These are phyloP conservation scores for Amphiprion clarkii DNA, from an alignment of 2,797 vertebrate species.

Conservation along the genomic window DNA sequence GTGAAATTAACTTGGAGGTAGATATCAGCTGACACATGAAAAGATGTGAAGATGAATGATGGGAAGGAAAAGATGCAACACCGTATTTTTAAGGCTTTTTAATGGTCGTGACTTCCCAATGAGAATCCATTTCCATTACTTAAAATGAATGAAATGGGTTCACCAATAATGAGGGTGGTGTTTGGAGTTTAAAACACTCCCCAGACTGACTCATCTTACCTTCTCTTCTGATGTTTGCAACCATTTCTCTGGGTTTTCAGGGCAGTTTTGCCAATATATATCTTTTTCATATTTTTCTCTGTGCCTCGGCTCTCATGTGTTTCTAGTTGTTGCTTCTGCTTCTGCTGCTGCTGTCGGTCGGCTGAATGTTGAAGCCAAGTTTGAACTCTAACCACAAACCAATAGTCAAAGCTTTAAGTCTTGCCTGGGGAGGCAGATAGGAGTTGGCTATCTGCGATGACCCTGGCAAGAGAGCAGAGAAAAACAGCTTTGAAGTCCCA, in stretches of 20 bases:
- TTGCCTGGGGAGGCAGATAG: slow-evolving; percentile 85
- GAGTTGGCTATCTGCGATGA: slow-evolving; percentile 84
- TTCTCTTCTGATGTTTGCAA: slow-evolving; percentile 86
- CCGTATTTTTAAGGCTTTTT: slow-evolving; percentile 50
- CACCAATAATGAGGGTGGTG: slow-evolving; percentile 45
- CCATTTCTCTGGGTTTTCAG: slow-evolving; percentile 86
- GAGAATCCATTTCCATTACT: slow-evolving; percentile 48
- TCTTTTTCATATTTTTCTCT: slow-evolving; percentile 87
- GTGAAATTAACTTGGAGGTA: slow-evolving; percentile 29
- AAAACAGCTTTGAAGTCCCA: slow-evolving; percentile 81
- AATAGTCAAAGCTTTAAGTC: slow-evolving; percentile 80
- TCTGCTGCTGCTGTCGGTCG: slow-evolving; percentile 50
- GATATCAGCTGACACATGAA: slow-evolving; percentile 27
- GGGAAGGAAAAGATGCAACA: slow-evolving; percentile 44
- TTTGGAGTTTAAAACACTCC: slow-evolving; percentile 41
- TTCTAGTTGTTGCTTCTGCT: slow-evolving; percentile 59
- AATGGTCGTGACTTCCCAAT: slow-evolving; percentile 48
- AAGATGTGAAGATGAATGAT: slow-evolving; percentile 49
- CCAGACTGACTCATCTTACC: slow-evolving; percentile 78
- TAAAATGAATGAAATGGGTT: slow-evolving; percentile 54
- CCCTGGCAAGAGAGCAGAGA: slow-evolving; percentile 86
- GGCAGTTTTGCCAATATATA: slow-evolving; percentile 87
- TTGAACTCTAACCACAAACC: slow-evolving; percentile 78
- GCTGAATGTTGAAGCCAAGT: slow-evolving; percentile 68
- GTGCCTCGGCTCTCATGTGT: slow-evolving; percentile 72